Base-by-base conservation (phyloP, 30 jellyfish, hydroid and myxozoan species). In the Cassiopea xamachana region DNA sequence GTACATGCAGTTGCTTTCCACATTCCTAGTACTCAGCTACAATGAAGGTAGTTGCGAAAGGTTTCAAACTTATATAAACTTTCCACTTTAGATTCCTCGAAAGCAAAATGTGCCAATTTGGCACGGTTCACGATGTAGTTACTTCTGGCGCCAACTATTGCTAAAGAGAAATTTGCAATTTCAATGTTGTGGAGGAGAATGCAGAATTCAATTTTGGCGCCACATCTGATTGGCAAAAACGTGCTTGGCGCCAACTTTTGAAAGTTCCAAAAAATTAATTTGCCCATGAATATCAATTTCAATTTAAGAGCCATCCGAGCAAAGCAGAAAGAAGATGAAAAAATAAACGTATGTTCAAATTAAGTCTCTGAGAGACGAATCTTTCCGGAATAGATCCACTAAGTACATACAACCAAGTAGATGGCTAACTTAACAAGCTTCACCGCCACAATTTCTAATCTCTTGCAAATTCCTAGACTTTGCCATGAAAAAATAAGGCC, bases 311-410 rank as follows among this genome's bases (percentile, higher is more conserved):
- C 64, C 7, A 55, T 6, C 12, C 64, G 7, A 10, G 64, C 10
- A 55, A 51, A 76, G 13, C 7, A 39, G 3, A 47, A 13, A 1
- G 87, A 46, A 50, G 75, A 39, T 7, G 75, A 12, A 71, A 71
- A 73, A 82, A 48, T 39, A 82, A 45, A 14, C 48, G 16, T 16
- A 10, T 0, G 1, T 18, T 7, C 48, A 9, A 49, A 73, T 68
- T 80, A 15, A 39, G 83, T 82, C 90, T 82, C 90, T 82, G 90
- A n/a, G 90, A 82, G 90, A 74, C 90, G 48, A 12, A n/a, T 49
- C 18, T 7, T 27, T 78, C 27, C 75, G 51, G 71, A 78, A 78
- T 59, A 55, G 51, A 78, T 78, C 80, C 27, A 71, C 80, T 14
- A 71, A 71, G 8, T 71, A 71, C 17, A 14, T 71, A 71, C 80